Evolutionary conservation across 2,888 invertebrate genomes (phyloP), one percentile per base, ranked within the genome.

Genomic region (Drosophila trichaetosa): DNA sequence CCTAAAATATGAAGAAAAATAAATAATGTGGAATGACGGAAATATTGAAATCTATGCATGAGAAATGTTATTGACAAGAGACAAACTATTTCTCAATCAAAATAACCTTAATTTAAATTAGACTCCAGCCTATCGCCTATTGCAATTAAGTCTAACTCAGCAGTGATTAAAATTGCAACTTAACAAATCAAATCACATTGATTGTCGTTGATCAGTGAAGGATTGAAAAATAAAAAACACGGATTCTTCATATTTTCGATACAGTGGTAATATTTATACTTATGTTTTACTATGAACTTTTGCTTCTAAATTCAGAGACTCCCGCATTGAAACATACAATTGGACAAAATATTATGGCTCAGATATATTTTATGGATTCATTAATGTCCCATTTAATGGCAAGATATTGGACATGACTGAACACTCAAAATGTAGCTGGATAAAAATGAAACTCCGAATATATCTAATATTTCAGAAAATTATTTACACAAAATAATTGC

Each of bases 1-100:
- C 97, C 95, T 97, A 94, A 7, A 49, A n/a, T 6, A 21, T 11
- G 3, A n/a, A 38, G 11, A 31, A 53, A 33, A 27, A 13, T 33
- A 0, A 24, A 16, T 13, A 7, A 33, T 51, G 11, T 11, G 18
- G 10, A n/a, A 40, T 21, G 29, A 34, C 1, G 7, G n/a, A 49
- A 11, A 42, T 38, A 38, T 38, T 7, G 18, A 38, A 38, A 38
- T 38, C 18, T 38, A 18, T 5, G 11, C n/a, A 16, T 24, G 1
- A 1, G 3, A 13, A 21, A 3, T 2, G 2, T 13, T 13, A 13
- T 21, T 21, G 21, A 42, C 3, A 21, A 6, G 10, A 11, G 11
- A 11, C 13, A 46, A 16, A 24, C 16, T 7, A 46, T 4, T 13
- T 16, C 7, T 7, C 2, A 2, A 46, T 16, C 7, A 46, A 46